Evolutionary conservation across 2,888 invertebrate genomes (phyloP), one percentile per base, ranked within the genome.

Genomic region (Petrophora chlorosata): DNA sequence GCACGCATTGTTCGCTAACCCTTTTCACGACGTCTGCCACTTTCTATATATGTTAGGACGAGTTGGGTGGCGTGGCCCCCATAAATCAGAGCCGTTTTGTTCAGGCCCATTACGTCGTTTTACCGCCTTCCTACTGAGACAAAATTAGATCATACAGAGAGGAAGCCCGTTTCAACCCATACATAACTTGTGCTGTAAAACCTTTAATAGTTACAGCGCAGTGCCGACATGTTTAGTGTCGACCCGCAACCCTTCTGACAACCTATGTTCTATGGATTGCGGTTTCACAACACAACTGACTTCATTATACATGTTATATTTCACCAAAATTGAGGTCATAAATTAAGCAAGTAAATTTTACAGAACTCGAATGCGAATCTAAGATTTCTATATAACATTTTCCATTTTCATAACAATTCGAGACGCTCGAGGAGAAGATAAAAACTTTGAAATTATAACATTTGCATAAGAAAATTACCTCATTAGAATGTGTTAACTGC

Each of bases 11-110:
- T 73, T 66, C 68, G 63, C 68, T 76, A 80, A 81, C 82, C 82
- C 82, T 82, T 82, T 79, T 76, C 78, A 79, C 76, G 71, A 75
- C 71, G 75, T 80, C 81, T 81, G 81, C 76, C 79, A 79, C 77
- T 80, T 81, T 82, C 82, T 82, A 83, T 83, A 79, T 76, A 50
- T 44, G 81, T 79, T 78, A 76, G 82, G 71, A 62, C 76, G 73
- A 75, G 73, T 71, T 75, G 80, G 79, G 81, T 76, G 79, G 77
- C 72, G 69, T 61, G 77, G 73, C 79, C 79, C 72, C 75, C 73
- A 83, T 84, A 85, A 85, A 85, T 85, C 85, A 83, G 81, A 74
- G 78, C 76, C 82, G 77, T 85, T 83, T 84, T 84, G 82, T 83
- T 83, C 82, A 72, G 79, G 75, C 74, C 83, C 82, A 85, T 87